These are phyloP conservation scores for Anthopleura sola DNA, from an alignment of 64 coral and sea anemone species.

Conservation along the genomic window DNA sequence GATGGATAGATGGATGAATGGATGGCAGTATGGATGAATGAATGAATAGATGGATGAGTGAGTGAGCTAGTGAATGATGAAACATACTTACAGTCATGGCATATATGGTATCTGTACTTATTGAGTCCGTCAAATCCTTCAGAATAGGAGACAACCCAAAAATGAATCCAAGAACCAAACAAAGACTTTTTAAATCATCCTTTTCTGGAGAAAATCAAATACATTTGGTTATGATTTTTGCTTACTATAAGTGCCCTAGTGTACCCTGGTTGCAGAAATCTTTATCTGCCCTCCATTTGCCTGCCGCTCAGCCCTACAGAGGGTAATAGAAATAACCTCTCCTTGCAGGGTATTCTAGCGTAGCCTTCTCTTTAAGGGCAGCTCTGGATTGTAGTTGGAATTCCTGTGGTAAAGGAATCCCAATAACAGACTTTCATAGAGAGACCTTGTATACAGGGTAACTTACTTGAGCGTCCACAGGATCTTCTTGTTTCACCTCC, in stretches of 20 bases:
- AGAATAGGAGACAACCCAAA: slow-evolving; percentile 81
- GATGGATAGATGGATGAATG: slow-evolving; percentile 42
- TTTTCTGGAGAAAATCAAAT: slow-evolving; percentile 37
- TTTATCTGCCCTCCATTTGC: too few relatives aligned
- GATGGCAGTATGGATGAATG: too few relatives aligned
- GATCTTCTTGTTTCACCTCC: slow-evolving; percentile 33
- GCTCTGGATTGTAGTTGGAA: too few relatives aligned
- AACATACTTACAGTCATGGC: slow-evolving; percentile 90
- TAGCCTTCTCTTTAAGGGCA: too few relatives aligned
- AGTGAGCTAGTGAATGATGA: too few relatives aligned
- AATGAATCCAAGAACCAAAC: slow-evolving; percentile 64
- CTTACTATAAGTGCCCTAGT: too few relatives aligned
- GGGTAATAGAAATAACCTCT: too few relatives aligned
- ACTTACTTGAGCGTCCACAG: slow-evolving; percentile 72
- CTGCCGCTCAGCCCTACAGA: too few relatives aligned
- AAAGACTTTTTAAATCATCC: slow-evolving; percentile 79
- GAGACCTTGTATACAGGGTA: neutral
- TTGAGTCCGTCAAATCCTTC: slow-evolving; percentile 91
- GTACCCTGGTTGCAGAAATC: too few relatives aligned
- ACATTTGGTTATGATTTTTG: too few relatives aligned
- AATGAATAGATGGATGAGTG: too few relatives aligned
- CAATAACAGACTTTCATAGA: neutral
- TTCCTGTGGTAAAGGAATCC: neutral
- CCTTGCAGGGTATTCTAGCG: too few relatives aligned
- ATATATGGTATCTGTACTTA: slow-evolving; percentile 96